Base-by-base conservation (phyloP, 2,888 invertebrate species). In the Phyllotreta cruciferae region DNA sequence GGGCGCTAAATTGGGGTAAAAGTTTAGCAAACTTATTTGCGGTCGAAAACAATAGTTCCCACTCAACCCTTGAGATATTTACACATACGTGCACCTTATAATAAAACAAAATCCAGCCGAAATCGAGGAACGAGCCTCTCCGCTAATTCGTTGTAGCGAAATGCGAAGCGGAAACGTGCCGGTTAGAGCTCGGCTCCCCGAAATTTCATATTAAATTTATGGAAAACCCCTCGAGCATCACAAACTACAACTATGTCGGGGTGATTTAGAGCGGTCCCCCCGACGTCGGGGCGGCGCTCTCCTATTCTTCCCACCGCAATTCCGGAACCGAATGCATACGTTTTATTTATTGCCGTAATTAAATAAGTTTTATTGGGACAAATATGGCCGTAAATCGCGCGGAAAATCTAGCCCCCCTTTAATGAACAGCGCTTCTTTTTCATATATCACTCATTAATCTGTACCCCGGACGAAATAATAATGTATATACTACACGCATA, bases 121-220 rank as follows among this genome's bases (percentile, higher is more conserved):
- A n/a, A n/a, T n/a, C n/a, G n/a, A n/a, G n/a, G n/a, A n/a, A n/a
- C n/a, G 24, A 24, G 24, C 24, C 24, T 4, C 24, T 24, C 24
- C 24, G 41, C 41, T 41, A 9, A 41, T n/a, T 41, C 44, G 11
- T 44, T n/a, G 44, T 44, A 13, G 44, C 14, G 44, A 44, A 14
- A 44, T 44, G 10, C 10, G 10, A 44, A 11, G 44, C 44, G 44
- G 44, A 44, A 44, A 14, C 7, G 14, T n/a, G 44, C 10, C n/a
- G 41, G 44, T 44, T n/a, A 44, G 24, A 24, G 10, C 10, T 44
- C 10, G 14, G 10, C 44, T 44, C 14, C 14, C 44, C 44, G 6
- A 44, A 44, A 44, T 44, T 44, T 44, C 44, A 44, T n/a, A 44
- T 44, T 44, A 44, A 44, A 44, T 44, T 44, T 10, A 44, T 44